Conservation (phyloP, 2,113 vertebrate species). For the Oreochromis aureus region DNA sequence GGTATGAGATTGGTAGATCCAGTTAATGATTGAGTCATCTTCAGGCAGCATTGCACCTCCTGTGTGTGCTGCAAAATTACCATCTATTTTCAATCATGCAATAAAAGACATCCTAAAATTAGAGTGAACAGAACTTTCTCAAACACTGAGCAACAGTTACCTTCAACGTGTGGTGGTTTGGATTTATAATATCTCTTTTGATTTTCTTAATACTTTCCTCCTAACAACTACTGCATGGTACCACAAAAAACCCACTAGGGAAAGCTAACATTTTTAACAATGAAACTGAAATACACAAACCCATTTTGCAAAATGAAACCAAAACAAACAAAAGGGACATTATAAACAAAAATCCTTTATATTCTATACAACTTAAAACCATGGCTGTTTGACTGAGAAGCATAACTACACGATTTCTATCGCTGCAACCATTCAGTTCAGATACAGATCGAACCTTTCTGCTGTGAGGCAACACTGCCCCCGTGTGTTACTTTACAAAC, state of each 20-base stretch:
- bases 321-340: not conserved
- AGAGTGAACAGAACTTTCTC: not conserved
- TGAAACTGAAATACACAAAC: not conserved
- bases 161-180: not conserved
- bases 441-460: not conserved
- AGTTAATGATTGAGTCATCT: not conserved
- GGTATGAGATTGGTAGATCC: not conserved
- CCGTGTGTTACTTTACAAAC: not conserved
- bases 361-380: not conserved
- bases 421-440: fast-evolving
- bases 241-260: not conserved
- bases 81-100: not conserved
- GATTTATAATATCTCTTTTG: not conserved
- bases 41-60: too few species aligned
- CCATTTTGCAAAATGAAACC: not conserved
- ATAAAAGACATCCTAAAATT: not conserved
- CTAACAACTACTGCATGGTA: not conserved
- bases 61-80: not conserved
- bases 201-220: not conserved
- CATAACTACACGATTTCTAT: not conserved
- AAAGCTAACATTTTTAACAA: not conserved
- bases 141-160: not conserved
- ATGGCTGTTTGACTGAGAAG: not conserved
- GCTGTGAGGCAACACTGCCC: not conserved
- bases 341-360: not conserved